Evolutionary conservation across 1,140 invertebrate genomes (phyloP), one percentile per base, ranked within the genome.

Genomic region (Drosophila jambulina): DNA sequence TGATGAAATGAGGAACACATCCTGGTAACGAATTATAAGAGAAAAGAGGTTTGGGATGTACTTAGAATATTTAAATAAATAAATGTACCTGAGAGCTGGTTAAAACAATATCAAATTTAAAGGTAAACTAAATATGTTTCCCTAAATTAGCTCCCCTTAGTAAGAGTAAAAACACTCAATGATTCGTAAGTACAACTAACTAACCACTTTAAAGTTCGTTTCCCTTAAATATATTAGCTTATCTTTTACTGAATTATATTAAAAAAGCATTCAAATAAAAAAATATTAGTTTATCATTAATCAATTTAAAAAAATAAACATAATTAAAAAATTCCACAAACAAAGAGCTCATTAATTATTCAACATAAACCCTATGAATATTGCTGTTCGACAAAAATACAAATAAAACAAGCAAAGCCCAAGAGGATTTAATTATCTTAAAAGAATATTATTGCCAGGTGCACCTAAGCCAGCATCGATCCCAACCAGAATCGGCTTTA

Each of bases 351-450:
- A 49, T n/a, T 49, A 49, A 27, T 27, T 27, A 49, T 27, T 49
- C 8, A 48, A 48, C 15, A 25, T 9, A 48, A 25, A 9, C 6
- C 45, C 1, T 53, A 10, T 34, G 12, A n/a, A 40, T 3, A 32
- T 23, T 34, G 4, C 15, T 15, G 9, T 34, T n/a, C n/a, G n/a
- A 12, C 13, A 34, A 45, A 45, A 48, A 19, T 45, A 19, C 0
- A 8, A 5, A 13, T 23, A 43, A 15, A 15, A 6, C 23, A 10
- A 2, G 19, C n/a, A 36, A n/a, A 17, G 19, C 21, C 43, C 25
- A 59, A 58, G 51, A 43, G 61, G 38, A 43, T 43, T 32, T 32
- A 60, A 13, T 19, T 15, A 34, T 61, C 56, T 61, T 61, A 19
- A 61, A 64, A 25, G 38, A 34, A 64, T 61, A 43, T 64, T 61